Conservation (phyloP, 92 coral and sea anemone species). For the Plumapathes pennacea region DNA sequence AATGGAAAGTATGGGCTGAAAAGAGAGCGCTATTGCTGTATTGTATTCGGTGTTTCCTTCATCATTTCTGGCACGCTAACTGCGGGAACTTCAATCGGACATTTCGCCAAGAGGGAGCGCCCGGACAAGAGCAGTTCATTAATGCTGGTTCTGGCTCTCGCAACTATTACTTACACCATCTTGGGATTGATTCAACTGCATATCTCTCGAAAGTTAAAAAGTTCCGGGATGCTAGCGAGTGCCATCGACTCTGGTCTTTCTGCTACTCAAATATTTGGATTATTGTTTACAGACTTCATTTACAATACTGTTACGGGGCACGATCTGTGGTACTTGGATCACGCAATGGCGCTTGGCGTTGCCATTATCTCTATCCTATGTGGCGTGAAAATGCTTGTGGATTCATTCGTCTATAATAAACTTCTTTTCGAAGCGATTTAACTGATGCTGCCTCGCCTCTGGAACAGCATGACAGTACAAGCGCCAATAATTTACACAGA, state of each 20-base stretch:
- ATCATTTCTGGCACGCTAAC: slow-evolving; percentile 10
- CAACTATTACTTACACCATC: background rate
- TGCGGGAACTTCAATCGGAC: slow-evolving; percentile 12
- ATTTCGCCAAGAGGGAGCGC: slow-evolving; percentile 3
- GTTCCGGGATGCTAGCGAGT: slow-evolving; percentile 34
- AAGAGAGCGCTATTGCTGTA: slow-evolving; percentile 8
- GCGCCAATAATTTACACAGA: too few relatives aligned
- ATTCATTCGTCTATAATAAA: slow-evolving; percentile 9
- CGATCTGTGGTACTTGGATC: slow-evolving; percentile 32
- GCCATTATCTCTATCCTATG: slow-evolving; percentile 7
- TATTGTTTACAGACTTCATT: slow-evolving; percentile 6
- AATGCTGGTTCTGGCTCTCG: background rate
- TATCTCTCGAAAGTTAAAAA: slow-evolving; percentile 15
- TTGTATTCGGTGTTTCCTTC: slow-evolving; percentile 16
- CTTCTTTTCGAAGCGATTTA: too few relatives aligned
- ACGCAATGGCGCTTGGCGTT: slow-evolving; percentile 30
- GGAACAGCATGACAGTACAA: too few relatives aligned
- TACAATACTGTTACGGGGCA: slow-evolving; percentile 1
- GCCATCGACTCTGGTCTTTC: slow-evolving; percentile 25
- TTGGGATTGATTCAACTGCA: slow-evolving; percentile 6
- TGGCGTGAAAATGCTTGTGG: slow-evolving; percentile 12
- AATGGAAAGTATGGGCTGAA: slow-evolving; percentile 10
- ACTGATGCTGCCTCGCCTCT: too few relatives aligned
- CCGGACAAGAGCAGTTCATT: slow-evolving; percentile 2
- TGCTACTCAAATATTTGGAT: slow-evolving; percentile 13